Conservation (phyloP, 2,113 vertebrate species). For the Mastomys natalensis region DNA sequence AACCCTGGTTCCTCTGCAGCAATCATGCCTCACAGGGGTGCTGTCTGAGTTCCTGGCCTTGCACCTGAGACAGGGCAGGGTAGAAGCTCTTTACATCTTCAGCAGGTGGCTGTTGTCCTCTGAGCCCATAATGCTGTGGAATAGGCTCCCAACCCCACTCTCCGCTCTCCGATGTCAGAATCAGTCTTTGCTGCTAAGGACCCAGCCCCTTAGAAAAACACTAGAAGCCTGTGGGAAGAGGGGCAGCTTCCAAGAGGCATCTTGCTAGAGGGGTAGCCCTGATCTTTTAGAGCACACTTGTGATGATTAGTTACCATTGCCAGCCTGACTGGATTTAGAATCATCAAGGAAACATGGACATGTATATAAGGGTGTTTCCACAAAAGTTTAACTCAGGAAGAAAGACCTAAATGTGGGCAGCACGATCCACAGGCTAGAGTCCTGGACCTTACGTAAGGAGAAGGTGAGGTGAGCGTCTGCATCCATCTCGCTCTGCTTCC, state of each 20-base stretch:
- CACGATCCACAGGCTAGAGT: background rate
- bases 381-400: background rate
- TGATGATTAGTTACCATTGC: background rate
- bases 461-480: background rate
- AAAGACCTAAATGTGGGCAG: background rate
- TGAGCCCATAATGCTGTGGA: slow-evolving; percentile 17
- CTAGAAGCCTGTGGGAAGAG: rapidly evolving
- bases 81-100: slow-evolving; percentile 15
- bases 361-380: background rate
- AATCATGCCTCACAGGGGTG: slow-evolving; percentile 88
- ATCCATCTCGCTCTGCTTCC: background rate
- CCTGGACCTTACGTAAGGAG: background rate
- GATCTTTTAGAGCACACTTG: background rate
- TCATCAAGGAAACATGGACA: background rate
- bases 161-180: slow-evolving; percentile 9
- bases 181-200: slow-evolving; percentile 30
- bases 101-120: background rate
- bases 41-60: slow-evolving; percentile 90
- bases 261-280: background rate
- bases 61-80: slow-evolving; percentile 84
- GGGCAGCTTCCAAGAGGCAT: background rate
- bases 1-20: slow-evolving; percentile 90
- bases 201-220: background rate
- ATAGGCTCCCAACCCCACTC: slow-evolving; percentile 24
- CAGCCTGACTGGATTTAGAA: background rate